These are phyloP conservation scores for Suricata suricatta DNA, from an alignment of 2,113 vertebrate genomes.

Conservation along the genomic window DNA sequence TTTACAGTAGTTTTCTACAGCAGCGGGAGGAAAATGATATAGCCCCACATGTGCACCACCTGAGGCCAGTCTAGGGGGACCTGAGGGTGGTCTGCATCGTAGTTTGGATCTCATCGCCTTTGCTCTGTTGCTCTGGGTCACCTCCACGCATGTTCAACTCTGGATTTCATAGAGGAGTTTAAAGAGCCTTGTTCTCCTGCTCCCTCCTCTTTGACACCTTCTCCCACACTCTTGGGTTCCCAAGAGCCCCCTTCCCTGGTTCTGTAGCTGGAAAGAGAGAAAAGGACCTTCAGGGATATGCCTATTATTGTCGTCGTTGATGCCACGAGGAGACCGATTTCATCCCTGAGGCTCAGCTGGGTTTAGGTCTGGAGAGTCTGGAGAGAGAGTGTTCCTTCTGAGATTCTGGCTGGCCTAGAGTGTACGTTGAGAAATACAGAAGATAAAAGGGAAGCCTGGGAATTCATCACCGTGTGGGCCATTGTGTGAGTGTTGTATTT, in stretches of 20 bases:
- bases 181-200: not conserved
- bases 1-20: not conserved
- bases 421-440: not conserved
- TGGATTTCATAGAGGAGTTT: not conserved
- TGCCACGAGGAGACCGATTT: not conserved
- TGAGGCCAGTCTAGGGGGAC: not conserved
- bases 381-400: not conserved
- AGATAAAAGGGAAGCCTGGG: not conserved
- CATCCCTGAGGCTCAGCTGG: not conserved
- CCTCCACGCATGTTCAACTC: not conserved
- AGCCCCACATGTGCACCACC: not conserved
- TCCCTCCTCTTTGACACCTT: not conserved
- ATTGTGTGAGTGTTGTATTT: not conserved
- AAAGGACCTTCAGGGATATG: not conserved
- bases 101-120: not conserved
- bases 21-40: not conserved
- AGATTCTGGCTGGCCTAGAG: not conserved
- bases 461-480: not conserved
- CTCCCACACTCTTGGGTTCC: not conserved
- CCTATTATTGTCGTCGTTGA: not conserved
- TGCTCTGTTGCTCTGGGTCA: not conserved
- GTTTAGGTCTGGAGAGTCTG: not conserved
- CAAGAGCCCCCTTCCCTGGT: not conserved
- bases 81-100: fast-evolving
- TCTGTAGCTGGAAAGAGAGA: not conserved